Percentiles rank a stretch among this genome's conserved stretches.
phyloP scores from a whole-genome alignment of 2,113 vertebrate species.

The Cryptotis parvus region DNA sequence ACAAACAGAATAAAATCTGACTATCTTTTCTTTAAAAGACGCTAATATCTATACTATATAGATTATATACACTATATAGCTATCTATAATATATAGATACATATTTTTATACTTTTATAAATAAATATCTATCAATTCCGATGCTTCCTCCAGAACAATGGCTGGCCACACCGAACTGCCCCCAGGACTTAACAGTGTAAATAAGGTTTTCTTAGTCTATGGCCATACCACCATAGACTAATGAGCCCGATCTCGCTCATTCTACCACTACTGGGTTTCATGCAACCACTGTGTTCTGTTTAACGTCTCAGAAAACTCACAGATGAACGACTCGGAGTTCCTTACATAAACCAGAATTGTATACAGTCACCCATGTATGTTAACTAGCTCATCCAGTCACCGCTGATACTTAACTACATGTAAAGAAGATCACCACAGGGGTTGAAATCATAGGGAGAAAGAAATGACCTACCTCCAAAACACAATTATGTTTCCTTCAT shows the following conservation, averaged over 20 bases:
- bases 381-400: not conserved
- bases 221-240: no score
- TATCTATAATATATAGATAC: no score
- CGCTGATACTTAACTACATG: not conserved
- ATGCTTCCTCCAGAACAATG: not conserved
- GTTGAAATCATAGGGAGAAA: not conserved
- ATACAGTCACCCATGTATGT: no score
- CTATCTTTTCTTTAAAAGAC: not conserved
- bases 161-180: not conserved
- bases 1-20: not conserved
- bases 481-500: not conserved
- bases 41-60: not conserved
- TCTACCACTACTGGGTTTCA: conserved; percentile 34
- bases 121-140: not conserved
- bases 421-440: conserved; percentile 12
- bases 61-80: not conserved
- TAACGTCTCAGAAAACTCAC: not conserved
- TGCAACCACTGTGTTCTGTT: not conserved
- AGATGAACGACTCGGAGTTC: not conserved
- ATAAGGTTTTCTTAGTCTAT: not conserved
- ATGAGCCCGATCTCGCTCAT: no score
- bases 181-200: conserved; percentile 19
- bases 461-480: not conserved
- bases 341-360: no score
- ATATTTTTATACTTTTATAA: not conserved